Conservation (phyloP, 2,113 vertebrate species). For the Xiphias gladius region DNA sequence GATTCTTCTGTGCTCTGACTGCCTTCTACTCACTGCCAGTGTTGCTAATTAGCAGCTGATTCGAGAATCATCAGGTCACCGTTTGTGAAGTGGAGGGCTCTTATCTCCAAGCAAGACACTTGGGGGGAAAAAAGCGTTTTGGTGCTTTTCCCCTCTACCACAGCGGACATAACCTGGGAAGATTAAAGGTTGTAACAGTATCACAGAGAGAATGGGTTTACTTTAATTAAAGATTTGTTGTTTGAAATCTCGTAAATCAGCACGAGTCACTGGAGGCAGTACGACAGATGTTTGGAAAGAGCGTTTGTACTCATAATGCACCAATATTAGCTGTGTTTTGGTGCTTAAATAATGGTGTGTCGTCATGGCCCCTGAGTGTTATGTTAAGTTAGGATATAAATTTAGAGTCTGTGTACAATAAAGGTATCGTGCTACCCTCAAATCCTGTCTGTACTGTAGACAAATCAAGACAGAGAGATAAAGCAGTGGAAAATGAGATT, state of each 20-base stretch:
- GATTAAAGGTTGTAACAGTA: background rate
- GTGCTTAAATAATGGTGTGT: conserved; percentile 12
- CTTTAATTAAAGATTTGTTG: conserved; percentile 7
- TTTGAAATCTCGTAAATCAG: conserved; percentile 33
- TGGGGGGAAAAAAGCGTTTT: background rate
- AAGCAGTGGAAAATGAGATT: conserved; percentile 74
- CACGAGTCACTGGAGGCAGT: background rate
- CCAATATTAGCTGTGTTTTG: conserved; percentile 23
- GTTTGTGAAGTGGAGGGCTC: background rate
- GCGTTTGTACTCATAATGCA: background rate
- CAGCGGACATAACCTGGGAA: background rate
- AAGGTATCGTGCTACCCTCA: conserved; percentile 36
- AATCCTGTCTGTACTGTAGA: conserved; percentile 37
- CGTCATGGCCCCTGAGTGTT: background rate
- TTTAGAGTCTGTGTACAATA: background rate
- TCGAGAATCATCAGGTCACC: conserved; percentile 21
- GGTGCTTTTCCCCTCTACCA: background rate
- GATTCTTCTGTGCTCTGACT: background rate
- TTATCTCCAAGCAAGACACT: background rate
- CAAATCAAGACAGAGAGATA: conserved; percentile 58
- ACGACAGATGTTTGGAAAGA: conserved; percentile 17
- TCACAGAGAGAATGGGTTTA: background rate
- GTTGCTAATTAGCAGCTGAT: conserved; percentile 21
- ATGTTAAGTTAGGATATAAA: conserved; percentile 1
- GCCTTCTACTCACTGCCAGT: background rate